phyloP scores from a whole-genome alignment of 2,888 invertebrate genomes.

The Selenia dentaria region DNA sequence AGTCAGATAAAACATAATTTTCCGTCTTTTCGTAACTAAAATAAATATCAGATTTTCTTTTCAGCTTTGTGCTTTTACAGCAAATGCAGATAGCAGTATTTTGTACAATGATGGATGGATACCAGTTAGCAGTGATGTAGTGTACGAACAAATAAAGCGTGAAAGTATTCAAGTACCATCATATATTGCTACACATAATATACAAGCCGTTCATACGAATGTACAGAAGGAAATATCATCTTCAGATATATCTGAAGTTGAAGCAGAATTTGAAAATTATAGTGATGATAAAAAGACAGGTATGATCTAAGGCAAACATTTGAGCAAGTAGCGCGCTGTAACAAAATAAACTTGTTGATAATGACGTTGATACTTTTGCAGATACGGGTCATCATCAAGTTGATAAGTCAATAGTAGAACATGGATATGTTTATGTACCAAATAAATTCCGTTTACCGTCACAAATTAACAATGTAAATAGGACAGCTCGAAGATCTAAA shows the following conservation, averaged over 20 bases:
- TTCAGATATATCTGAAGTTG: not conserved
- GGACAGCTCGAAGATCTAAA: constrained; percentile 20
- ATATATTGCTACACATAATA: constrained; percentile 2
- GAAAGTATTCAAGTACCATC: not conserved
- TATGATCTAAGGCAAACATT: too few species aligned
- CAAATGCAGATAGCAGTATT: constrained; percentile 10
- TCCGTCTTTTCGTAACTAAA: too few species aligned
- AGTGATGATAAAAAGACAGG: too few species aligned
- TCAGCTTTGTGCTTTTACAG: constrained; percentile 14
- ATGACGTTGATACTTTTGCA: not conserved
- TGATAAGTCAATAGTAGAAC: not conserved
- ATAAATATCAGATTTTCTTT: too few species aligned
- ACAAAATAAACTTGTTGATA: too few species aligned
- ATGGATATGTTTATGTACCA: not conserved
- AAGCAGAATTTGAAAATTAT: not conserved
- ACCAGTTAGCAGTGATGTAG: constrained; percentile 27
- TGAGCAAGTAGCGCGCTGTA: too few species aligned
- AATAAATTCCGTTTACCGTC: too few species aligned
- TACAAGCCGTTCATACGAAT: constrained; percentile 17
- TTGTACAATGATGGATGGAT: constrained; percentile 26
- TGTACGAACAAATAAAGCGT: constrained; percentile 23
- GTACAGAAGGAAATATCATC: constrained; percentile 3
- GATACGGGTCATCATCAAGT: not conserved
- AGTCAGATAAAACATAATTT: too few species aligned
- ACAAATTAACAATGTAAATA: too few species aligned